These are phyloP conservation scores for Gyps fulvus DNA, from an alignment of 2,113 vertebrate species.

Conservation along the genomic window DNA sequence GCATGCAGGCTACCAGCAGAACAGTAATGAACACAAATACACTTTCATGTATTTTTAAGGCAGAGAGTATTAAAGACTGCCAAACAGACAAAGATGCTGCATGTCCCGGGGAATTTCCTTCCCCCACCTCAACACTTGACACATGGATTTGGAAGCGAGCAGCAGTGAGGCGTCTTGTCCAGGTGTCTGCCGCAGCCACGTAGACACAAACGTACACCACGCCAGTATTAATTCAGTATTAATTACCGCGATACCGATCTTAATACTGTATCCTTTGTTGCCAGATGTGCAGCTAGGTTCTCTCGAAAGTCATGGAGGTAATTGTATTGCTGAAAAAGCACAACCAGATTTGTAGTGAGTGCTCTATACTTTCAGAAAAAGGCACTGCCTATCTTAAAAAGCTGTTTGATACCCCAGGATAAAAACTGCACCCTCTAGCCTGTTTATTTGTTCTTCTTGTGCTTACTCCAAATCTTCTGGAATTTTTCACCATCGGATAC, in stretches of 20 bases:
- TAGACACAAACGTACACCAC: fast-evolving
- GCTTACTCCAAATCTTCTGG: background rate
- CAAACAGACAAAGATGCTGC: background rate
- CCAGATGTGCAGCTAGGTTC: conserved; percentile 72
- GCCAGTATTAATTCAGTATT: no score
- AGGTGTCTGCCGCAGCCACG: background rate
- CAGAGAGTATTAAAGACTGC: background rate
- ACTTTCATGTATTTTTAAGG: background rate
- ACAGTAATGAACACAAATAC: background rate
- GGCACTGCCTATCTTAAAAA: background rate
- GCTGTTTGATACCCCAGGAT: background rate
- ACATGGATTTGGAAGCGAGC: fast-evolving
- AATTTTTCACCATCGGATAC: background rate
- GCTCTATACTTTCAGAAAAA: background rate
- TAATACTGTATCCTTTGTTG: conserved; percentile 56
- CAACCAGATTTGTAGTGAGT: background rate
- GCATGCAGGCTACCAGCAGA: background rate
- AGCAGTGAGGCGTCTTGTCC: background rate
- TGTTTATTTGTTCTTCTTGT: background rate
- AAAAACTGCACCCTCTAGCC: background rate
- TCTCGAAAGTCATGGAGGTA: conserved; percentile 90
- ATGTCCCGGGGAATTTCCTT: background rate
- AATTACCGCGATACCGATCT: conserved; percentile 80
- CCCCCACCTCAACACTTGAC: background rate
- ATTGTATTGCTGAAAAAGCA: conserved; percentile 86